These are phyloP conservation scores for Moxostoma hubbsi DNA, from an alignment of 2,797 vertebrate genomes.

Conservation along the genomic window DNA sequence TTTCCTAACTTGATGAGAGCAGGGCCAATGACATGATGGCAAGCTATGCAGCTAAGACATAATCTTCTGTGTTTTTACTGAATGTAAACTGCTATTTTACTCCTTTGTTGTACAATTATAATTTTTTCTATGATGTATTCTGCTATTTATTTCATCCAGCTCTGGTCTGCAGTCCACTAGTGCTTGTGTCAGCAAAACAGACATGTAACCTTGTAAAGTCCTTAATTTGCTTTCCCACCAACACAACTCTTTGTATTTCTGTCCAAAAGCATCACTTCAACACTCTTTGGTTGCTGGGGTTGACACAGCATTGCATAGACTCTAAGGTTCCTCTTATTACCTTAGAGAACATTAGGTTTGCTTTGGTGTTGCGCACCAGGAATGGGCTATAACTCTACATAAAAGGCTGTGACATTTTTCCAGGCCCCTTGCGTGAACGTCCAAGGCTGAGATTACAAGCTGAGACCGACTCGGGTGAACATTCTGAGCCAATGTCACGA, in stretches of 20 bases:
- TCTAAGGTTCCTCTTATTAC: not conserved
- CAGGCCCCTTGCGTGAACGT: not conserved
- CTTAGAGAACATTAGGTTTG: not conserved
- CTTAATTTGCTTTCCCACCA: slow-evolving; percentile 32
- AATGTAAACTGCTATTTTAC: slow-evolving; percentile 5
- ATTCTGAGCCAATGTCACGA: slow-evolving; percentile 68
- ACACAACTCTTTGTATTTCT: slow-evolving; percentile 3
- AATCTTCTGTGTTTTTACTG: not conserved
- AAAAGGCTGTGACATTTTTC: slow-evolving; percentile 19
- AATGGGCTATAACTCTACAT: not conserved
- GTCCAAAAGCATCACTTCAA: slow-evolving; percentile 7
- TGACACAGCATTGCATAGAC: not conserved
- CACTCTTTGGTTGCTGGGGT: not conserved
- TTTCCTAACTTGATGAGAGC: not conserved
- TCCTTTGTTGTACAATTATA: slow-evolving; percentile 33
- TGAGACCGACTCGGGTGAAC: not conserved
- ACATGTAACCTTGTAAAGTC: slow-evolving; percentile 21
- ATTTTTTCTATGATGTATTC: slow-evolving; percentile 37
- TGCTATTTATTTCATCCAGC: not conserved
- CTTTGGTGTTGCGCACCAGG: not conserved
- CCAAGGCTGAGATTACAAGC: not conserved
- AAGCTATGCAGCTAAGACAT: not conserved
- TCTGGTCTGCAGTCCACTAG: slow-evolving; percentile 1
- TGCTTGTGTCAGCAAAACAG: slow-evolving; percentile 31
- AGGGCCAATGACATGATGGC: not conserved